These are phyloP conservation scores for Pachyrhynchus sulphureomaculatus DNA, from an alignment of 1,140 invertebrate genomes.

Conservation along the genomic window DNA sequence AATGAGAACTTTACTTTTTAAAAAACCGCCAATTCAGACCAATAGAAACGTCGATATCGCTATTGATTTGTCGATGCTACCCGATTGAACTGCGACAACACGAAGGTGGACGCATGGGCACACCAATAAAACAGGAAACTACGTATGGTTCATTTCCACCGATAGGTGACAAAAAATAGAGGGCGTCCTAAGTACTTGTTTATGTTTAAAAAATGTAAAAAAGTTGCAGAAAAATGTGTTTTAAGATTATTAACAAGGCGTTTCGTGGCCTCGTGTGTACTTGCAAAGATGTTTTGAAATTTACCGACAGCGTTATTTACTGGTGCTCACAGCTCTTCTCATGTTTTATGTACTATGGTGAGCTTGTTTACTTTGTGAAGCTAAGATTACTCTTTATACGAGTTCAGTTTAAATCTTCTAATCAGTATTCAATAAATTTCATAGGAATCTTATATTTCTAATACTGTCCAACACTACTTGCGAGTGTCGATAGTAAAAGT, in stretches of 20 bases:
- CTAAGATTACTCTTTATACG: too few species aligned
- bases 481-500: too few species aligned
- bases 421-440: too few species aligned
- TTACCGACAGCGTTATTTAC: slow-evolving; percentile 82
- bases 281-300: slow-evolving; percentile 80
- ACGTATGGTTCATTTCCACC: slow-evolving; percentile 10
- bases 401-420: too few species aligned
- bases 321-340: slow-evolving; percentile 82
- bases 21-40: slow-evolving; percentile 5
- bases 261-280: slow-evolving; percentile 9
- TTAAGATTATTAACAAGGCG: neutral
- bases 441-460: too few species aligned
- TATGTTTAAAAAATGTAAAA: neutral
- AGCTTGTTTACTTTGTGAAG: too few species aligned
- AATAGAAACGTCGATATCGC: neutral
- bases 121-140: slow-evolving; percentile 15
- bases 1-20: too few species aligned
- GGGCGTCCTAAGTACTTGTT: neutral
- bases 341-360: slow-evolving; percentile 99
- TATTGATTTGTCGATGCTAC: neutral
- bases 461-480: too few species aligned
- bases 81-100: slow-evolving; percentile 21
- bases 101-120: slow-evolving; percentile 20
- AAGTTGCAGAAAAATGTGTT: slow-evolving; percentile 14
- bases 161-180: neutral